Evolutionary conservation across 2,113 vertebrate species (phyloP).

Genomic region (Catharus bicknelli): DNA sequence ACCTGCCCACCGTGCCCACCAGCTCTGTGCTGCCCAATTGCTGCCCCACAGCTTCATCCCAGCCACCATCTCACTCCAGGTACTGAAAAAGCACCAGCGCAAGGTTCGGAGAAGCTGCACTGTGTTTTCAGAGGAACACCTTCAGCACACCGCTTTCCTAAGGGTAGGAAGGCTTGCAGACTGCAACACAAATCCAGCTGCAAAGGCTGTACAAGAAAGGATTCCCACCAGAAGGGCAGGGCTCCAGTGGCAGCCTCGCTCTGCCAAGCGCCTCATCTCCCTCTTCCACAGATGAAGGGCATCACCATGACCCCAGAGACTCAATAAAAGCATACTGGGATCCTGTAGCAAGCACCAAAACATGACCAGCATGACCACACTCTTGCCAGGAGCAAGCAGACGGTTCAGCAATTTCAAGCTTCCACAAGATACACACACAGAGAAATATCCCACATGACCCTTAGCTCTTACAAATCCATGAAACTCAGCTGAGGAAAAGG

Average conservation of each 20-base stretch:
- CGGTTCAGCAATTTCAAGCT: neutral
- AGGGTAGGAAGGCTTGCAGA: neutral
- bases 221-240: neutral
- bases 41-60: neutral
- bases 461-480: neutral
- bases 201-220: neutral
- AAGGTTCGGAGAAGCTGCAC: neutral
- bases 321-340: neutral
- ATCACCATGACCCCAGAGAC: neutral
- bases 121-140: neutral
- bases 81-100: neutral
- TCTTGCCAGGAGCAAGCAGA: neutral
- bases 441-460: neutral
- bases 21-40: neutral
- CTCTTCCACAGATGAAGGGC: neutral
- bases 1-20: rapidly evolving
- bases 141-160: neutral
- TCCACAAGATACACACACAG: neutral
- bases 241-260: neutral
- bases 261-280: neutral
- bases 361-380: neutral
- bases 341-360: neutral
- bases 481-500: neutral
- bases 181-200: neutral
- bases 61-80: neutral